These are phyloP conservation scores for Atractosteus spatula DNA, from an alignment of 2,113 vertebrate genomes.

Conservation along the genomic window DNA sequence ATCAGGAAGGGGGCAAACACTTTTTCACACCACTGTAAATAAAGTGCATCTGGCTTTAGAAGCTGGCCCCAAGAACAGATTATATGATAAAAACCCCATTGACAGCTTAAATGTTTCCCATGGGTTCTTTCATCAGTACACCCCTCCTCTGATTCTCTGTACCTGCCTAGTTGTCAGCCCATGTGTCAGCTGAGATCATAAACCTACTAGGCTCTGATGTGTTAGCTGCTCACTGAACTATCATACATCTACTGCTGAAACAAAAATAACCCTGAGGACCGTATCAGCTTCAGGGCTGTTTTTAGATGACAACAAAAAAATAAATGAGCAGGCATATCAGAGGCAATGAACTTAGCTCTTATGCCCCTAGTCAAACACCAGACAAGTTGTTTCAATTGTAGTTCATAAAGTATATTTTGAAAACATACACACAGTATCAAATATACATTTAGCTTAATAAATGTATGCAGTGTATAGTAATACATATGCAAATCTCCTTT, in stretches of 20 bases:
- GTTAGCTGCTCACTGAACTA: background rate
- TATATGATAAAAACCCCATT: no score
- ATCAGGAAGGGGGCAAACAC: no score
- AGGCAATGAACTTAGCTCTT: background rate
- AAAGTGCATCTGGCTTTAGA: background rate
- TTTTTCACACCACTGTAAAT: no score
- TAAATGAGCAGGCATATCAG: conserved; percentile 24
- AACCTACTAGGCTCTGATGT: conserved; percentile 2
- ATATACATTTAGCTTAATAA: no score
- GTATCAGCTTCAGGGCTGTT: conserved; percentile 41
- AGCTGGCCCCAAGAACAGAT: no score
- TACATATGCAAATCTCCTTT: no score
- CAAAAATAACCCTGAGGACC: conserved; percentile 48
- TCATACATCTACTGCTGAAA: conserved; percentile 18
- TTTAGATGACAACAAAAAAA: conserved; percentile 34
- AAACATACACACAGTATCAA: background rate
- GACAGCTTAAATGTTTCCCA: no score
- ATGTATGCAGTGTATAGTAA: no score
- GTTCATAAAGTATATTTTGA: no score
- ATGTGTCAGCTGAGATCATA: background rate
- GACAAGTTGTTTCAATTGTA: background rate
- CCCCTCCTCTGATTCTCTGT: background rate
- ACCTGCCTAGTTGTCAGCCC: background rate
- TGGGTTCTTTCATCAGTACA: conserved; percentile 1
- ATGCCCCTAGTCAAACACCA: no score